A percentile compares a stretch with the other conserved stretches of the same genome.
Evolutionary conservation across 2,888 invertebrate species (phyloP).

Genomic region (Drosophila picticornis): DNA sequence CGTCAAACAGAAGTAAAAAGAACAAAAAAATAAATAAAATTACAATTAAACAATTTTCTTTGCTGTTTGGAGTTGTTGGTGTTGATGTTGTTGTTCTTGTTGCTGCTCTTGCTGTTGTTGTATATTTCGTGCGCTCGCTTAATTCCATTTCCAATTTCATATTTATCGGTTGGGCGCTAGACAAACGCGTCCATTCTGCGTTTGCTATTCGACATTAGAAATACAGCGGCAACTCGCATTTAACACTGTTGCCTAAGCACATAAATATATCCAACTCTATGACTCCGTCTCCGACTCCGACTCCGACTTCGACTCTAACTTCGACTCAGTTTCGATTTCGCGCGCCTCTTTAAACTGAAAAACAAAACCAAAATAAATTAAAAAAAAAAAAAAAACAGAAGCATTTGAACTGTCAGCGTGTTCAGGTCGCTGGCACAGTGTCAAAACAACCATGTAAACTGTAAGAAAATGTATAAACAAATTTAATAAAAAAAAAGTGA

Average conservation of each 20-base stretch:
- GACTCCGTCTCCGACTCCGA: neutral
- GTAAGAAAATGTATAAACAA: constrained; percentile 11
- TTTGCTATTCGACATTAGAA: constrained; percentile 62
- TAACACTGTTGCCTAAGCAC: constrained; percentile 1
- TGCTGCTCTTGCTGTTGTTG: constrained; percentile 19
- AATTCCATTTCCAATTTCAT: constrained; percentile 71
- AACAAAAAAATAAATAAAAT: constrained; percentile 20
- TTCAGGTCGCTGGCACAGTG: constrained; percentile 27
- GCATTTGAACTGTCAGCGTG: constrained; percentile 55
- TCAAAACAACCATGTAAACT: constrained; percentile 17
- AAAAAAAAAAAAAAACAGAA: constrained; percentile 41
- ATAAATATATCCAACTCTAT: neutral
- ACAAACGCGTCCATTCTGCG: constrained; percentile 79
- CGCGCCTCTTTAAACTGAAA: constrained; percentile 47
- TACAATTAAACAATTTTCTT: constrained; percentile 67
- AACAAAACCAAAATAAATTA: neutral
- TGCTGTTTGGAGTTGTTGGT: constrained; percentile 32
- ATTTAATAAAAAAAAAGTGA: constrained; percentile 14
- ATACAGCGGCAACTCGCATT: constrained; percentile 26
- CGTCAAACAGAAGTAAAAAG: constrained; percentile 26
- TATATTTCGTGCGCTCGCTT: constrained; percentile 39
- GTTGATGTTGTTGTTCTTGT: constrained; percentile 12
- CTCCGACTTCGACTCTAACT: constrained; percentile 5
- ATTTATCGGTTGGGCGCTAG: constrained; percentile 78
- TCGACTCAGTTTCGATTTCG: constrained; percentile 36